phyloP scores from a whole-genome alignment of 2,797 vertebrate species.

The Babyrousa celebensis region DNA sequence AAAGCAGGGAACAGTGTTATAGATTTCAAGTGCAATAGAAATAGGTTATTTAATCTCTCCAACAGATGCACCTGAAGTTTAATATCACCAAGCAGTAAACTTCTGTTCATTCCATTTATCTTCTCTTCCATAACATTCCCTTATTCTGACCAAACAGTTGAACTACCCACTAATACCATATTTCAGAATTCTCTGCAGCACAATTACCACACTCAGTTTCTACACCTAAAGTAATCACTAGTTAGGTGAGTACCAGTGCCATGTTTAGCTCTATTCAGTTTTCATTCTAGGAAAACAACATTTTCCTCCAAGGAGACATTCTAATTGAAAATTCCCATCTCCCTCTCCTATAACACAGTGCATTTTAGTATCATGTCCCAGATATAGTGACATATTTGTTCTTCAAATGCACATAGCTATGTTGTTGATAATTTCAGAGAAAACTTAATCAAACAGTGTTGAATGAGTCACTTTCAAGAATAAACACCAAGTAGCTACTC shows the following conservation, averaged over 20 bases:
- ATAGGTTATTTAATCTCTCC: not conserved
- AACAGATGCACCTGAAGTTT: not conserved
- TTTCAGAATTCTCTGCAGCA: not conserved
- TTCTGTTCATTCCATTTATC: not conserved
- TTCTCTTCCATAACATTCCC: not conserved
- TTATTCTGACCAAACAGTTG: not conserved
- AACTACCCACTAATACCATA: not conserved
- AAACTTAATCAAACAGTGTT: not conserved
- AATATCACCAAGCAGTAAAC: not conserved
- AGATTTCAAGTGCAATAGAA: not conserved
- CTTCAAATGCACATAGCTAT: not conserved
- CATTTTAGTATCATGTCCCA: not conserved
- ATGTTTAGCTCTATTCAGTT: not conserved
- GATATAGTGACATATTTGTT: not conserved
- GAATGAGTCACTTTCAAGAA: slow-evolving; percentile 41
- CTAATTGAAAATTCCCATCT: not conserved
- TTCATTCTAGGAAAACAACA: not conserved
- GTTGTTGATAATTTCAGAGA: not conserved
- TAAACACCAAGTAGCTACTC: not conserved
- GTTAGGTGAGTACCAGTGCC: not conserved
- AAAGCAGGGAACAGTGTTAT: not conserved
- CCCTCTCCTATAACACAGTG: not conserved
- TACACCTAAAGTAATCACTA: not conserved
- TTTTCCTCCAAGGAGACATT: slow-evolving; percentile 44
- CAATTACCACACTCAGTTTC: not conserved